Evolutionary conservation across 2,113 vertebrate species (phyloP).

Genomic region (Paraplagusia blochii): DNA sequence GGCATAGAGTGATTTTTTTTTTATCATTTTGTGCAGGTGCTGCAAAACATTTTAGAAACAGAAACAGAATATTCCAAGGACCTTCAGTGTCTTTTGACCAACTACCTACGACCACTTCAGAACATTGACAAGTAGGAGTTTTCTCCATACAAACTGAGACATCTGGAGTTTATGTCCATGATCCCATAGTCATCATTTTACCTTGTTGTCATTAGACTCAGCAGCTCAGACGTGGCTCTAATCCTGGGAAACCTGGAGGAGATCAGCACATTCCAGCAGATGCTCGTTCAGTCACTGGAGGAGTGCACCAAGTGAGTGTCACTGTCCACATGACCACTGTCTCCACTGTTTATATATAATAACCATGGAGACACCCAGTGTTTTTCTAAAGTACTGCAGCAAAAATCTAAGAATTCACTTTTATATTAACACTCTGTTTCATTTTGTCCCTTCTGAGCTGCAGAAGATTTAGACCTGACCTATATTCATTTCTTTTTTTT

Average conservation of each 20-base stretch:
- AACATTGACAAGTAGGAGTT: slow-evolving; percentile 88
- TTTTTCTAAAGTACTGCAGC: slow-evolving; percentile 25
- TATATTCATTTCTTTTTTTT: background rate
- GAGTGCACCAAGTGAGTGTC: slow-evolving; percentile 93
- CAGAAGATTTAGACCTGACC: background rate
- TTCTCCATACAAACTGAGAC: background rate
- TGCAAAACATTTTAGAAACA: slow-evolving; percentile 99
- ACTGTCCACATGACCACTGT: slow-evolving; percentile 20
- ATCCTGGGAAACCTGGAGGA: slow-evolving; percentile 97
- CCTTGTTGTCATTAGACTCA: slow-evolving; percentile 73
- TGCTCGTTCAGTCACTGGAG: slow-evolving; percentile 94
- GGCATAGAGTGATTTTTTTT: no score
- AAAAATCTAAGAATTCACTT: background rate
- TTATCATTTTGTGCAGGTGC: slow-evolving; percentile 78
- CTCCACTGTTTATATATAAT: slow-evolving; percentile 25
- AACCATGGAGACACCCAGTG: slow-evolving; percentile 58
- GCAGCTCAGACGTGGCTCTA: slow-evolving; percentile 78
- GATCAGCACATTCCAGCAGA: slow-evolving; percentile 96
- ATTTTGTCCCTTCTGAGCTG: background rate
- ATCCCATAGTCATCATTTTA: slow-evolving; percentile 1
- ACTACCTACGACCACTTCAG: slow-evolving; percentile 90
- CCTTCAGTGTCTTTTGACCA: slow-evolving; percentile 90
- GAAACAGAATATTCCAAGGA: slow-evolving; percentile 97
- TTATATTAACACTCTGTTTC: background rate
- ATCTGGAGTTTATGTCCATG: background rate